Evolutionary conservation across 2,797 vertebrate species (phyloP), one percentile per base, ranked within the genome.

Genomic region (Acipenser transmontanus): DNA sequence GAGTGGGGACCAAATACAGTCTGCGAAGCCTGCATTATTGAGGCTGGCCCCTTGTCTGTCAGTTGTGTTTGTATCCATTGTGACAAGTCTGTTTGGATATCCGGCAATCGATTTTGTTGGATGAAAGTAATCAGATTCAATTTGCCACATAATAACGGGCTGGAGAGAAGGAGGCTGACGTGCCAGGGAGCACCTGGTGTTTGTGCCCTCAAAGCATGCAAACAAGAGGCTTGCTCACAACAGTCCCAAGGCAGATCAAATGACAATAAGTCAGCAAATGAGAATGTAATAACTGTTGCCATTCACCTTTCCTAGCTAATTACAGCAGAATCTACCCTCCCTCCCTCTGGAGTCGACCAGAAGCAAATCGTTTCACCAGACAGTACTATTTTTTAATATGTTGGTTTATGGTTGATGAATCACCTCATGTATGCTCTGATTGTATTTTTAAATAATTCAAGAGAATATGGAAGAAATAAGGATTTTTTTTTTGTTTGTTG

Each of bases 101-200:
- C 76, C 76, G 74, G 78, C 74, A 76, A 77, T 75, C 76, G 73
- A 73, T 78, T 59, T 34, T 74, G 72, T 73, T 70, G 74, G 76
- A 76, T 80, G 73, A 80, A 80, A 78, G 72, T 81, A 81, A 85
- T 77, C 72, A 73, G 77, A 86, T 88, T 80, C 78, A 86, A 84
- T 76, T 72, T 72, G 65, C 67, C 68, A 52, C 71, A 47, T 49
- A 66, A 59, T 67, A 57, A 11, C 67, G 69, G 67, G 74, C 71
- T 60, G 56, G 72, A 12, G 64, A 47, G 73, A 17, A 65, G 67
- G 77, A 71, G 74, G 66, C 71, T 82, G 1, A 71, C 72, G 59
- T 88, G 84, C 79, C 73, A 77, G 73, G 71, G 47, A 66, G 74
- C 72, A 77, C 84, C 87, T 86, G 85, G 82, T 87, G 85, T 80